Percentiles rank a stretch among this genome's conserved stretches.
Conservation (phyloP, 35 echinoderm and acorn worm genomes). For the Apostichopus californicus region DNA sequence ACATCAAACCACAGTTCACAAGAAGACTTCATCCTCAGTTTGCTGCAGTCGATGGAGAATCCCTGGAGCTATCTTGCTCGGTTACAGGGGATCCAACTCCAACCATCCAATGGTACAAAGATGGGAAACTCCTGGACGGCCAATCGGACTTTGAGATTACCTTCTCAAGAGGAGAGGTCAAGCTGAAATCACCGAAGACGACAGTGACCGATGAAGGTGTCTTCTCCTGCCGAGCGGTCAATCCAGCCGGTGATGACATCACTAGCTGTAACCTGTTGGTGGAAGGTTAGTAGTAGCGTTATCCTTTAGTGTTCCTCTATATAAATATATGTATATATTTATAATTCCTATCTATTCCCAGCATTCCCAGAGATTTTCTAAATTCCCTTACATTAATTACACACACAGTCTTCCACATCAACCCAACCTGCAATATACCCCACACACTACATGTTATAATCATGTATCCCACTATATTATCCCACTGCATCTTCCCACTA, state of each 20-base stretch:
- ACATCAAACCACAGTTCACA: constrained; percentile 45
- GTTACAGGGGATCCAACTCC: constrained; percentile 66
- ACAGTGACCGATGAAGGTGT: constrained; percentile 47
- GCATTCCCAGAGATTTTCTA: background rate
- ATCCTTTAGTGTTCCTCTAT: background rate
- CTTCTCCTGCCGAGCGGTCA: constrained; percentile 72
- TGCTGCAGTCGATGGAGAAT: constrained; percentile 54
- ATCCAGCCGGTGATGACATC: constrained; percentile 67
- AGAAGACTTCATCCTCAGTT: constrained; percentile 31
- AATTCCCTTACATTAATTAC: background rate
- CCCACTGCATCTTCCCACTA: background rate
- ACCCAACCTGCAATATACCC: background rate
- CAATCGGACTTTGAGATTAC: constrained; percentile 31
- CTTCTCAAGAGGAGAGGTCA: constrained; percentile 47
- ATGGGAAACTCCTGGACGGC: constrained; percentile 42
- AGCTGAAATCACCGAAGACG: constrained; percentile 32
- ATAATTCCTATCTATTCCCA: background rate
- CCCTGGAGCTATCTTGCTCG: constrained; percentile 50
- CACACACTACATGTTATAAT: background rate
- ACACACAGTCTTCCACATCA: background rate
- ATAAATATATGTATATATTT: background rate
- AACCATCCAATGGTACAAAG: constrained; percentile 75
- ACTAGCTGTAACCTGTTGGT: constrained; percentile 77
- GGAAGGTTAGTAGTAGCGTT: constrained; percentile 58
- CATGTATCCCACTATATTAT: no score